phyloP scores from a whole-genome alignment of 1,140 invertebrate species.

The Heliconius nattereri region DNA sequence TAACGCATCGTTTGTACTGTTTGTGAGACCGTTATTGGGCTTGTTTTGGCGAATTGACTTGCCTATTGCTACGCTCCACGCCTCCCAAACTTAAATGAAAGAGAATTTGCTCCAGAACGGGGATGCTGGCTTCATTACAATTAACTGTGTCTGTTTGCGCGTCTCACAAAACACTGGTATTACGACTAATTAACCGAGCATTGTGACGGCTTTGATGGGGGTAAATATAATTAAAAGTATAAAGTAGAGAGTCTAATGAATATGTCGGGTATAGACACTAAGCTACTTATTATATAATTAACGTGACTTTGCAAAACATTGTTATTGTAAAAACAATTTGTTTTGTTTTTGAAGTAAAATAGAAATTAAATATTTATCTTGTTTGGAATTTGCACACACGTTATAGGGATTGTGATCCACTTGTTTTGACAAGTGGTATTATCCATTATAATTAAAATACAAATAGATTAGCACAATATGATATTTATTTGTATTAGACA shows the following conservation, averaged over 20 bases:
- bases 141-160: conserved; percentile 73
- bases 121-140: conserved; percentile 75
- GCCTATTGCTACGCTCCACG: conserved; percentile 64
- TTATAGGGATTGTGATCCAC: no score
- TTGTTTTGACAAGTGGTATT: no score
- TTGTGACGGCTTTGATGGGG: conserved; percentile 58
- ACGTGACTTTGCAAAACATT: not conserved
- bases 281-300: not conserved
- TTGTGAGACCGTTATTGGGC: conserved; percentile 77
- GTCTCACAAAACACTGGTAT: conserved; percentile 74
- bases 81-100: conserved; percentile 68
- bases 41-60: conserved; percentile 76
- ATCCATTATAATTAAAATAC: no score
- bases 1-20: conserved; percentile 77
- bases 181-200: conserved; percentile 75
- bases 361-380: not conserved
- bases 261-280: not conserved
- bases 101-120: conserved; percentile 63
- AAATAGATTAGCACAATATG: no score
- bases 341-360: no score
- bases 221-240: conserved; percentile 62
- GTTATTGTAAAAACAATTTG: not conserved
- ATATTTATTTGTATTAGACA: not conserved
- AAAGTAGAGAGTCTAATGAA: conserved; percentile 35
- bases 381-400: not conserved